Evolutionary conservation across 2,113 vertebrate species (phyloP), one percentile per base, ranked within the genome.

Genomic region (Gila orcuttii): DNA sequence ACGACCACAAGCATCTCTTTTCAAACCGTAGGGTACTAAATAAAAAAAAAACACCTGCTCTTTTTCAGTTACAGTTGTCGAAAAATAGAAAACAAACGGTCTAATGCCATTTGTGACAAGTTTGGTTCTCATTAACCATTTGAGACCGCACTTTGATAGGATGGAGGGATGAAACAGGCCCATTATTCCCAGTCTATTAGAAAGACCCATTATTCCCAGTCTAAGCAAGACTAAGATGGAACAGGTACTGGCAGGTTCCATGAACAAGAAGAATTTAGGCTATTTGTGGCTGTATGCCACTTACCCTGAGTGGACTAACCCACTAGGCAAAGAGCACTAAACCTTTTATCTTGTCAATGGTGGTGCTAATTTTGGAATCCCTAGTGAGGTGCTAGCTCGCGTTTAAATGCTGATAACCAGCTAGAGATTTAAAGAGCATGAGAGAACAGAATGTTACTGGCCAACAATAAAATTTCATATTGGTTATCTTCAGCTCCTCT

Each of bases 181-280:
- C 57, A 68, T 77, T 39, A 60, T 84, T 36, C 47, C 55, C 33
- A 68, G 31, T 10, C 21, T 42, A 74, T n/a, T n/a, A n/a, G n/a
- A n/a, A n/a, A n/a, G n/a, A n/a, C 6, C 19, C 57, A 68, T 77
- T 39, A 60, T 84, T 36, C 47, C 55, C 33, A 68, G 31, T 10
- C 21, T 42, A 74, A 28, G 23, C 2, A 42, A 75, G 64, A 79
- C 47, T 80, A 87, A 60, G 81, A 78, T 13, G 3, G 25, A 82
- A 75, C 88, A 88, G 87, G 90, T 89, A 89, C 62, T 15, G 11
- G 69, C 87, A 84, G 11, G 88, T 83, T 83, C 21, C 12, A 50
- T 60, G 59, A 84, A 88, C 60, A 60, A 28, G 25, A 88, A 71
- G 86, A 90, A 89, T 87, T 81, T 74, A 45, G 25, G 80, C 31